These are phyloP conservation scores for Elysia crispata DNA, from an alignment of 2,888 invertebrate genomes.

Conservation along the genomic window DNA sequence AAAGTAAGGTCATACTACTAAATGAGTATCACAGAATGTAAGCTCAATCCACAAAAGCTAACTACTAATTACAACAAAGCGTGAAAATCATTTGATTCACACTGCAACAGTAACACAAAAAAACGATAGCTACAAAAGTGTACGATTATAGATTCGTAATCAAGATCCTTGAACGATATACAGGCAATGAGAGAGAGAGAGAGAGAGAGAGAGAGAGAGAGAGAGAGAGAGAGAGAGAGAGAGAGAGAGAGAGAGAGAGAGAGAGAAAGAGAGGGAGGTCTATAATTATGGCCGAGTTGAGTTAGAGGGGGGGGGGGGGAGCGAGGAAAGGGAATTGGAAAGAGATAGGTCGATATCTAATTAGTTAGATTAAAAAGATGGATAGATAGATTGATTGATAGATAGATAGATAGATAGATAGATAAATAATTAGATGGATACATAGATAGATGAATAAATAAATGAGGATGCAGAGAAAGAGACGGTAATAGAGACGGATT, in stretches of 20 bases:
- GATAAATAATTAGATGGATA: too few relatives aligned
- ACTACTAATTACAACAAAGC: neutral
- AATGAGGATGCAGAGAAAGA: too few relatives aligned
- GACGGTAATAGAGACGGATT: too few relatives aligned
- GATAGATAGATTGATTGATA: too few relatives aligned
- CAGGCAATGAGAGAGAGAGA: neutral
- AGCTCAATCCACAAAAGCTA: neutral
- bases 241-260: constrained; percentile 32
- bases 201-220: constrained; percentile 21
- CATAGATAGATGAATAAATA: too few relatives aligned
- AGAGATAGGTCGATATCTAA: too few relatives aligned
- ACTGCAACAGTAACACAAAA: neutral
- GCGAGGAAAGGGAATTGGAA: too few relatives aligned
- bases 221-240: constrained; percentile 14
- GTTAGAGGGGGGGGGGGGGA: neutral
- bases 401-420: too few relatives aligned
- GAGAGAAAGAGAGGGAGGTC: constrained; percentile 15
- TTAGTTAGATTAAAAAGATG: too few relatives aligned
- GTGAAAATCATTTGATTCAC: neutral
- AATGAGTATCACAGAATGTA: neutral
- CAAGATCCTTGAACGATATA: neutral
- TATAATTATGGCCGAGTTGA: neutral
- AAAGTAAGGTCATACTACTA: too few relatives aligned
- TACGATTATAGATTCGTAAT: too few relatives aligned
- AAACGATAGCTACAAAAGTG: neutral